Evolutionary conservation across 2,888 invertebrate species (phyloP), one percentile per base, ranked within the genome.

Genomic region (Nasonia oneida): DNA sequence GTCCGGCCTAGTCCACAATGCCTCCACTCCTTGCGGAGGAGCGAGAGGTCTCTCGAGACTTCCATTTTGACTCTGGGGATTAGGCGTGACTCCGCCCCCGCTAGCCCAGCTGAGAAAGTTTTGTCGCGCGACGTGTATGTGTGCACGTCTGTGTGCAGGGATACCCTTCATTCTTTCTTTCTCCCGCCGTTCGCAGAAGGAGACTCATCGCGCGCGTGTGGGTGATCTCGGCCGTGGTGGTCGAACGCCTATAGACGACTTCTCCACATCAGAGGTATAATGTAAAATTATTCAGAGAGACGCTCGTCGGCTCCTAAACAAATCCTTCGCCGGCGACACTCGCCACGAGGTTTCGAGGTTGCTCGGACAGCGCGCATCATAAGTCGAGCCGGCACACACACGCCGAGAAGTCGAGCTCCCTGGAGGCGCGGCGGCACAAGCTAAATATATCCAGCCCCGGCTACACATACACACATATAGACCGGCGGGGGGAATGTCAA

Each of bases 31-130:
- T 50, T 50, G 77, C 74, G 77, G 78, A 75, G 50, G 47, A 82
- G 82, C 64, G 77, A 81, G n/a, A 82, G 78, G 67, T 92, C 93
- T 93, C 93, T 88, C 86, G 93, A 93, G 93, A 93, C 93, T 92
- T 93, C 93, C 93, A 93, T 93, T 93, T 93, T 93, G 93, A 93
- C 93, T 93, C 93, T 91, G 89, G 93, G 93, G 93, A 93, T 93
- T 93, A 93, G 92, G 92, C 91, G 91, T 92, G 93, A 93, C 93
- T 93, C 93, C 93, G 93, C 93, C 92, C 90, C 92, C 91, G 88
- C 37, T 23, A 53, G 57, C 29, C 12, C 42, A 50, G 88, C 90
- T 89, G 90, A 78, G 85, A 89, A 91, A 91, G 90, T 91, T 90
- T 90, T 90, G 90, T 90, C 91, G 87, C 87, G 70, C n/a, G 47